A percentile compares a stretch with the other conserved stretches of the same genome.
These are phyloP conservation scores for Ctenochaetus hawaiiensis DNA, from an alignment of 2,797 vertebrate species.

Conservation along the genomic window DNA sequence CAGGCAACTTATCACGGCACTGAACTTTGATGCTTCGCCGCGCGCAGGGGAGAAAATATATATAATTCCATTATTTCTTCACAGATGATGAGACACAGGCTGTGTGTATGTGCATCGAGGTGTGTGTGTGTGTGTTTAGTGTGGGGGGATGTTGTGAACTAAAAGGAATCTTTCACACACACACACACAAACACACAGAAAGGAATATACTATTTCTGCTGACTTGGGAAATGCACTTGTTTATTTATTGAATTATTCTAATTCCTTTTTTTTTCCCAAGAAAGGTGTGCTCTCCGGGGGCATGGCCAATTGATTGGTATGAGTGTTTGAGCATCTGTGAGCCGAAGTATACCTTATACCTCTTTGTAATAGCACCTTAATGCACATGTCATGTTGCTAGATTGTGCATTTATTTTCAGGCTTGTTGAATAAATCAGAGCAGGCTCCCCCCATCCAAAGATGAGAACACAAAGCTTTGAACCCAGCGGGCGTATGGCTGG, in stretches of 20 bases:
- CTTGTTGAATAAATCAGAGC: conserved; percentile 56
- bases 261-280: conserved; percentile 37
- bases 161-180: conserved; percentile 48
- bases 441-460: conserved; percentile 29
- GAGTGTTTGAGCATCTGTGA: conserved; percentile 67
- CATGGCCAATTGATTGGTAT: conserved; percentile 62
- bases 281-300: conserved; percentile 66
- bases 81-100: conserved; percentile 88
- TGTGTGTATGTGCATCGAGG: conserved; percentile 57
- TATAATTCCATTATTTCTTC: conserved; percentile 92
- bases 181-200: conserved; percentile 37
- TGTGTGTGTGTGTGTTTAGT: conserved; percentile 34
- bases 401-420: conserved; percentile 64
- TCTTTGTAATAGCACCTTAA: conserved; percentile 65
- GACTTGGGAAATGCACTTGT: conserved; percentile 76
- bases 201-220: conserved; percentile 74
- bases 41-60: conserved; percentile 83
- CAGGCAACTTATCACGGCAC: conserved; percentile 85
- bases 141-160: conserved; percentile 45
- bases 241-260: conserved; percentile 85
- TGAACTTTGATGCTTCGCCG: conserved; percentile 87
- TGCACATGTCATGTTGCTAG: conserved; percentile 57
- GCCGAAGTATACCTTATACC: conserved; percentile 53
- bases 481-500: conserved; percentile 1
- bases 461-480: conserved; percentile 36